Base-by-base conservation (phyloP, 2,888 invertebrate species). In the Lymantria dispar region DNA sequence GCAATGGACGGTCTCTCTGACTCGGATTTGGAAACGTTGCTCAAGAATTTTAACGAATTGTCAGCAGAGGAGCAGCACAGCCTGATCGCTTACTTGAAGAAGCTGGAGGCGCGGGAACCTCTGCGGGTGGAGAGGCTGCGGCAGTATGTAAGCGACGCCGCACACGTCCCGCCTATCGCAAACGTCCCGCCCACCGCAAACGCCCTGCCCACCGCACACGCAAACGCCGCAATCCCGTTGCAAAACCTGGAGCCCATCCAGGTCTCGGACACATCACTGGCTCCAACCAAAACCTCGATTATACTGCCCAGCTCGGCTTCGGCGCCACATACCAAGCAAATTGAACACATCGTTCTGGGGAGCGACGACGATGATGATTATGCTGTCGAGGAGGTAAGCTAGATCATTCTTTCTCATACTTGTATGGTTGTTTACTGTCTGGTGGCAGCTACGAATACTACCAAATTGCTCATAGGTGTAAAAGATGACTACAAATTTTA, bases 11-110 rank as follows among this genome's bases (percentile, higher is more conserved):
- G 94, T 10, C 85, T 97, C 8, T 96, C 96, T 0, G 96, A 97
- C 75, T 94, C 95, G 0, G 97, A 97, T 70, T 79, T 97, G 43
- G 96, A 96, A 74, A 95, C 95, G 0, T 82, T 97, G 0, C 77
- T 97, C 50, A 95, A 96, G 76, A 97, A 96, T 74, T 91, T 90
- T 68, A 96, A 96, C 75, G 96, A 96, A 68, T 80, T 97, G 11
- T 95, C 95, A 0, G 93, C 94, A 0, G 96, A 96, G 58, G 97
- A 97, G 75, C 97, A 97, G 70, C 95, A 96, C 74, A 95, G 95
- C 64, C 91, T 97, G 5, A 96, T 97, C 33, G 94, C 94, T 0
- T 96, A 96, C 74, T 78, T 97, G 53, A 96, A 96, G 74, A 96
- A 96, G 76, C 77, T 97, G 38, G 97, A 97, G 76, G 94, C 94